Conservation (phyloP, 2,113 vertebrate species). For the human region DNA sequence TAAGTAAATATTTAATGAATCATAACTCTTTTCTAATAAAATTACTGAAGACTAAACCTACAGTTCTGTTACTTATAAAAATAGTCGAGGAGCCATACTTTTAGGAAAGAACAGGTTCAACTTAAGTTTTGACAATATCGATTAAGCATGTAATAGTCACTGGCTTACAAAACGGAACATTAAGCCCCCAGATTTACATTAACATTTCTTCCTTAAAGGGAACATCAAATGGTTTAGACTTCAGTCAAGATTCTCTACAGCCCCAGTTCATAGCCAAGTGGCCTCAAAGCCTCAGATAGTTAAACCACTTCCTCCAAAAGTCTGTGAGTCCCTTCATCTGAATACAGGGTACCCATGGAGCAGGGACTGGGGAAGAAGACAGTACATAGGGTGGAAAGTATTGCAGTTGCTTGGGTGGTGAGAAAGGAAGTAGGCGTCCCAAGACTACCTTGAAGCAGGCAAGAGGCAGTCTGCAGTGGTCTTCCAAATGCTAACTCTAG, state of each 20-base stretch:
- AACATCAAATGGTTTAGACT: conserved; percentile 18
- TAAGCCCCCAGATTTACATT: conserved; percentile 3
- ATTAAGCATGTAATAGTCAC: not conserved
- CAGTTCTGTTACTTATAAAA: not conserved
- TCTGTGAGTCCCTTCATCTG: conserved; percentile 62
- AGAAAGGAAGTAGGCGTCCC: conserved; percentile 81
- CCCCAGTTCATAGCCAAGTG: not conserved
- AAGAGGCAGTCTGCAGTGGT: conserved; percentile 72
- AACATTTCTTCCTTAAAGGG: conserved; percentile 38
- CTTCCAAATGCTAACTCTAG: conserved; percentile 53
- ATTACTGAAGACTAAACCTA: conserved; percentile 45
- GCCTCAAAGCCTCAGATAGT: conserved; percentile 47
- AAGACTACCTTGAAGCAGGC: conserved; percentile 72
- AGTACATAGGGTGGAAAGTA: conserved; percentile 69
- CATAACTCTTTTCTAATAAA: conserved; percentile 45
- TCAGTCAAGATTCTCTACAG: conserved; percentile 31
- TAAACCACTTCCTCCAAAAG: conserved; percentile 78
- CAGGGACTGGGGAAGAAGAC: not conserved
- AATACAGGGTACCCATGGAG: not conserved
- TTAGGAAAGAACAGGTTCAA: not conserved
- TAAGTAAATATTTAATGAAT: conserved; percentile 30
- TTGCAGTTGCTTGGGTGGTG: conserved; percentile 53
- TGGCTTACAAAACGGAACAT: not conserved
- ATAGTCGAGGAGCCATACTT: not conserved
- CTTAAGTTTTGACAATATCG: not conserved